phyloP scores from a whole-genome alignment of 2,888 invertebrate genomes.

The Agriopis marginaria region DNA sequence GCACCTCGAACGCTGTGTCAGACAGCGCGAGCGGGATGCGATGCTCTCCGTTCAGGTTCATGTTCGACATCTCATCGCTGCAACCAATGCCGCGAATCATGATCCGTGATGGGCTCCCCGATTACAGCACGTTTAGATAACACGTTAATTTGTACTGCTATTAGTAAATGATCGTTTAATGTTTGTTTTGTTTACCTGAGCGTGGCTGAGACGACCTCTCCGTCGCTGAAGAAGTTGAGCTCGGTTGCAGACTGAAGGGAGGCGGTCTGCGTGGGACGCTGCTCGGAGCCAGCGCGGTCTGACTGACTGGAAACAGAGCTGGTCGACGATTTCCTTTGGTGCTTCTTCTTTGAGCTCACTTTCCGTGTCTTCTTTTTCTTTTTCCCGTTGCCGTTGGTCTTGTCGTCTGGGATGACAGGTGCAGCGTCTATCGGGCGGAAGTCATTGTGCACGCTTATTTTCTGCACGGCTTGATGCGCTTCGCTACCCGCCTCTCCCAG shows the following conservation, averaged over 20 bases:
- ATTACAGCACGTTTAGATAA: background rate
- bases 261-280: constrained; percentile 68
- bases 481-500: constrained; percentile 77
- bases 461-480: constrained; percentile 85
- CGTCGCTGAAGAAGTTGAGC: constrained; percentile 95
- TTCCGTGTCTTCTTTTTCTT: constrained; percentile 93
- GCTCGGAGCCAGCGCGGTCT: constrained; percentile 81
- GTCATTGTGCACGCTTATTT: constrained; percentile 88
- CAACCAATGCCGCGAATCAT: constrained; percentile 56
- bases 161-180: constrained; percentile 1
- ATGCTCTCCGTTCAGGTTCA: constrained; percentile 81
- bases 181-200: constrained; percentile 83
- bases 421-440: constrained; percentile 86
- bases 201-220: constrained; percentile 91
- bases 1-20: constrained; percentile 84
- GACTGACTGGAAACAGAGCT: constrained; percentile 84
- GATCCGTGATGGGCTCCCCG: background rate
- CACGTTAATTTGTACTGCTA: background rate
- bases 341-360: constrained; percentile 92
- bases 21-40: constrained; percentile 84
- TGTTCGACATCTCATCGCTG: constrained; percentile 85
- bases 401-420: constrained; percentile 77
- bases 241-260: constrained; percentile 71
- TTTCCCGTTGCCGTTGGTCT: constrained; percentile 85
- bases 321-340: constrained; percentile 90